Evolutionary conservation across 2,888 invertebrate genomes (phyloP), one percentile per base, ranked within the genome.

Genomic region (Orthosia gothica): DNA sequence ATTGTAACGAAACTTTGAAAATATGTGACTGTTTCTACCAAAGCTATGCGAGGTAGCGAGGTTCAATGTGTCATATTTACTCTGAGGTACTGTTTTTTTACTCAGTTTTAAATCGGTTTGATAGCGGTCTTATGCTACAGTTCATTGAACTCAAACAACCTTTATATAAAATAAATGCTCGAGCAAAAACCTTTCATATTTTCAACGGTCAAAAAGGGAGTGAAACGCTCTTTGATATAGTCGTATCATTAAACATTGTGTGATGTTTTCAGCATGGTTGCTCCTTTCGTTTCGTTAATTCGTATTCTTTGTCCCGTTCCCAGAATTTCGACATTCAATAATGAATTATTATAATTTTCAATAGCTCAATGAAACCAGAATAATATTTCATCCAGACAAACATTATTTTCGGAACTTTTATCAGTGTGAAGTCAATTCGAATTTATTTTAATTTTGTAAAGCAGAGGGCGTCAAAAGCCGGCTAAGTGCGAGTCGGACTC

Each of bases 281-380:
- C 55, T 23, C 54, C n/a, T 55, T 70, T 32, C 57, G 5, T 70
- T 62, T 45, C 13, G 62, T 70, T 63, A 55, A 76, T 78, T 78
- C 23, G 62, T 55, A 13, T 62, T 55, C 70, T 62, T 62, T 54
- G 57, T 70, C 32, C 40, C 49, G 50, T 50, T 45, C 2, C 13
- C 26, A 15, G 16, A 55, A 62, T 70, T 20, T 45, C 3, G 3
- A n/a, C 1, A 47, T 78, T 70, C 16, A 70, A 50, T 62, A 40
- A 26, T 40, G 16, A 61, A 61, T 26, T 7, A 45, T 55, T 49
- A 75, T 78, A 20, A n/a, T 57, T 57, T 70, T 62, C 50, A 62
- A 76, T 32, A 57, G 55, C 32, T 57, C n/a, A 16, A 50, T 52
- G 26, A 23, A 77, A 68, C 20, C 47, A 47, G 50, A 59, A 47